Percentiles rank a stretch among this genome's conserved stretches.
phyloP scores from a whole-genome alignment of 2,797 vertebrate genomes.

The Natrix natrix region DNA sequence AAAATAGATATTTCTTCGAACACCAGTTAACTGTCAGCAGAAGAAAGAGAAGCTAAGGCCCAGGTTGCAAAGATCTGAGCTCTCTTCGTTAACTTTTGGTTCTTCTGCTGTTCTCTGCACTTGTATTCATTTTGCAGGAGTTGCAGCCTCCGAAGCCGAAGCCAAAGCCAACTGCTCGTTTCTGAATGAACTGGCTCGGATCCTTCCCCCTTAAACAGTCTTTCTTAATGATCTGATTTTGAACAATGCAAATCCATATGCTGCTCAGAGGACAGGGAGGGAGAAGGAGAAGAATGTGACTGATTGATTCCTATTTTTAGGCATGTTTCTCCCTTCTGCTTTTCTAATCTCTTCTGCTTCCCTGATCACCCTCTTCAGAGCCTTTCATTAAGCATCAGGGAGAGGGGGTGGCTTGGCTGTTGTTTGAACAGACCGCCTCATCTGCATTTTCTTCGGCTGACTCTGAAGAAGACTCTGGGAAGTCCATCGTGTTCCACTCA shows the following conservation, averaged over 20 bases:
- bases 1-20: too few relatives aligned
- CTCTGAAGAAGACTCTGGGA: neutral
- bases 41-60: neutral
- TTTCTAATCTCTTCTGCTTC: constrained; percentile 9
- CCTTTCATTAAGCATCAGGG: neutral
- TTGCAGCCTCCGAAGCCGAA: constrained; percentile 23
- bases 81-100: neutral
- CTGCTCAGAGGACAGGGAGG: neutral
- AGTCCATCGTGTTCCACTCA: neutral
- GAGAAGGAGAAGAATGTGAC: constrained; percentile 11
- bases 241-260: neutral
- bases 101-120: constrained; percentile 16
- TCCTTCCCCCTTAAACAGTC: neutral
- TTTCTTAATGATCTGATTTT: constrained; percentile 30
- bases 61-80: too few relatives aligned
- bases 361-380: constrained; percentile 22
- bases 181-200: constrained; percentile 15
- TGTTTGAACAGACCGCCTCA: neutral
- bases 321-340: constrained; percentile 29
- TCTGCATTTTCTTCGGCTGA: neutral
- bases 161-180: constrained; percentile 26
- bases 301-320: constrained; percentile 17
- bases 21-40: neutral
- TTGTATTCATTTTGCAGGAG: constrained; percentile 23
- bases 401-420: neutral